phyloP scores from a whole-genome alignment of 53 echinoderm and acorn worm genomes.

The Arbacia lixula region DNA sequence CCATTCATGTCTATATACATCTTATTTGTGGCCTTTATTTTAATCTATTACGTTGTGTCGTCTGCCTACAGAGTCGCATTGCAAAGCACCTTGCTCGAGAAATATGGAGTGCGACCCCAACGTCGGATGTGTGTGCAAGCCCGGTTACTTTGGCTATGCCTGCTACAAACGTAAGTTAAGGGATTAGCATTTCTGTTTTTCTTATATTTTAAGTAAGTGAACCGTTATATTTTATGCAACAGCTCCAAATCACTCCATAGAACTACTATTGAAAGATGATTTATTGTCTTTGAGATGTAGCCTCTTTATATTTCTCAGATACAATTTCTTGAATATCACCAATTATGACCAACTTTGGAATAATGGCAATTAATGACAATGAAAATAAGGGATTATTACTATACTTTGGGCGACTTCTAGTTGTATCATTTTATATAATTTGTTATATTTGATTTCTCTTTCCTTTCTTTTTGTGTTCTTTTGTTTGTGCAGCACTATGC shows the following conservation, averaged over 20 bases:
- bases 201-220: neutral
- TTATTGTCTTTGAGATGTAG: neutral
- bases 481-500: slow-evolving; percentile 64
- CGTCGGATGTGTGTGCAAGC: slow-evolving; percentile 77
- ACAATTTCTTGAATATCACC: too few species aligned
- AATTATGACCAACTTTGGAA: too few species aligned
- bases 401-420: too few species aligned
- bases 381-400: too few species aligned
- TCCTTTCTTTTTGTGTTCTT: neutral
- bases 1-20: too few species aligned
- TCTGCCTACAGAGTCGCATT: slow-evolving; percentile 15
- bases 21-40: too few species aligned
- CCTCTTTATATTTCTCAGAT: neutral
- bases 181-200: neutral
- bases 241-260: too few species aligned
- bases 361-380: too few species aligned
- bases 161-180: slow-evolving; percentile 81
- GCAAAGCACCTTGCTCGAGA: slow-evolving; percentile 62
- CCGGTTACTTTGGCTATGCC: slow-evolving; percentile 82
- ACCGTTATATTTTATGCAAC: neutral
- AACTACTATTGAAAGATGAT: neutral
- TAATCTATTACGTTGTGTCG: too few species aligned
- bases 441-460: neutral
- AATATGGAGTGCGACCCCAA: slow-evolving; percentile 72
- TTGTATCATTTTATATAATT: too few species aligned